phyloP scores from a whole-genome alignment of 2,888 invertebrate species.

The Rhingia campestris region DNA sequence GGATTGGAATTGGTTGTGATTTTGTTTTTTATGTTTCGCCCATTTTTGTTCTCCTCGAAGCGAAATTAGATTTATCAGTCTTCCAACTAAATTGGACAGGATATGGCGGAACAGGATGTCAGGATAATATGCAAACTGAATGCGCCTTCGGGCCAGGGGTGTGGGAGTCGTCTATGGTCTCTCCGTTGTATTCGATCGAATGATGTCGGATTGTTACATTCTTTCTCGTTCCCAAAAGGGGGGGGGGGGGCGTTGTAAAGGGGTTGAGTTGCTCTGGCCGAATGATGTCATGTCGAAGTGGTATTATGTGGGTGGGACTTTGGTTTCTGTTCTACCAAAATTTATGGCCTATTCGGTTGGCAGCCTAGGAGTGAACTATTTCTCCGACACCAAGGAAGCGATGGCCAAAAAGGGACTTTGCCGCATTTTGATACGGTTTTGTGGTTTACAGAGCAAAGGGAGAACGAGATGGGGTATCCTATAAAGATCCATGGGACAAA shows the following conservation, averaged over 20 bases:
- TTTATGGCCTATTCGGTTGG: slow-evolving; percentile 69
- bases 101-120: slow-evolving; percentile 65
- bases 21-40: slow-evolving; percentile 3
- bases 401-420: slow-evolving; percentile 31
- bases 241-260: slow-evolving; percentile 1
- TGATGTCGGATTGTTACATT: slow-evolving; percentile 48
- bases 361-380: slow-evolving; percentile 60
- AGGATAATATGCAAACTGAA: slow-evolving; percentile 66
- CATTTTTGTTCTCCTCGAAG: slow-evolving; percentile 31
- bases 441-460: slow-evolving; percentile 28
- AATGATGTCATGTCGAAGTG: slow-evolving; percentile 57
- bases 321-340: slow-evolving; percentile 62
- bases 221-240: neutral
- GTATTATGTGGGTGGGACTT: slow-evolving; percentile 51
- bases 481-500: slow-evolving; percentile 43
- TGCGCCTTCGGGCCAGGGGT: slow-evolving; percentile 31
- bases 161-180: slow-evolving; percentile 22
- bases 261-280: slow-evolving; percentile 13
- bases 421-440: slow-evolving; percentile 43
- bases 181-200: slow-evolving; percentile 42
- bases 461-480: neutral
- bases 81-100: slow-evolving; percentile 68
- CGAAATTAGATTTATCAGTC: slow-evolving; percentile 73
- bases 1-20: slow-evolving; percentile 22
- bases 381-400: slow-evolving; percentile 28